Conservation (phyloP, 2,113 vertebrate genomes). For the Mungos mungo region DNA sequence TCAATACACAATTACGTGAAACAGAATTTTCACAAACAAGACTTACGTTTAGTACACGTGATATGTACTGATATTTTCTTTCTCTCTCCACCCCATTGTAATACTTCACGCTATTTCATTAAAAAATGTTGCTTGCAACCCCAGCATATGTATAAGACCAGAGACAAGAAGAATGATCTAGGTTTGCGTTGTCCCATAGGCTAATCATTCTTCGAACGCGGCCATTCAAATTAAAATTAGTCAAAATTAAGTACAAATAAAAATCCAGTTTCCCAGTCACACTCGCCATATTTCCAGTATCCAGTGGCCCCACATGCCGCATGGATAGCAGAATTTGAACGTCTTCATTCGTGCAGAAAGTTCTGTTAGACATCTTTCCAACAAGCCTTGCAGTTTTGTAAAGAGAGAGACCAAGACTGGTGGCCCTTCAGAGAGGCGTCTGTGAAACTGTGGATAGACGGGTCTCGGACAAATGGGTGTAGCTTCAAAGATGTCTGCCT, state of each 20-base stretch:
- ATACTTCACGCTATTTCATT: slow-evolving; percentile 12
- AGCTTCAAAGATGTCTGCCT: neutral
- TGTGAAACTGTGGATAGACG: neutral
- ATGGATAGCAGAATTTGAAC: neutral
- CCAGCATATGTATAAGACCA: neutral
- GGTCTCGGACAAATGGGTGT: neutral
- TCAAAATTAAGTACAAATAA: neutral
- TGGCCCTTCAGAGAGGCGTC: neutral
- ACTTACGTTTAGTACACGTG: neutral
- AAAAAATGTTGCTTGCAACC: neutral
- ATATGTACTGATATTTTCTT: neutral
- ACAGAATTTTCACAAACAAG: slow-evolving; percentile 15
- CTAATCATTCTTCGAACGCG: neutral
- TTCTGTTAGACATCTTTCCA: neutral
- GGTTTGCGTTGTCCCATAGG: neutral
- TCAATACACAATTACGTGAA: neutral
- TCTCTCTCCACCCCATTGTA: neutral
- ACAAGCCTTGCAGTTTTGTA: neutral
- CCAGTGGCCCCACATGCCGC: neutral
- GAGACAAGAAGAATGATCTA: neutral
- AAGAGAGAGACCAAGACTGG: neutral
- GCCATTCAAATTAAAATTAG: neutral
- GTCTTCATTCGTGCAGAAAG: neutral
- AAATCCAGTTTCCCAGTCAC: neutral
- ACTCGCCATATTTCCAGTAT: neutral